Percentiles rank a stretch among this genome's conserved stretches.
Conservation (phyloP, 2,888 invertebrate species). For the Dascillus cervinus region DNA sequence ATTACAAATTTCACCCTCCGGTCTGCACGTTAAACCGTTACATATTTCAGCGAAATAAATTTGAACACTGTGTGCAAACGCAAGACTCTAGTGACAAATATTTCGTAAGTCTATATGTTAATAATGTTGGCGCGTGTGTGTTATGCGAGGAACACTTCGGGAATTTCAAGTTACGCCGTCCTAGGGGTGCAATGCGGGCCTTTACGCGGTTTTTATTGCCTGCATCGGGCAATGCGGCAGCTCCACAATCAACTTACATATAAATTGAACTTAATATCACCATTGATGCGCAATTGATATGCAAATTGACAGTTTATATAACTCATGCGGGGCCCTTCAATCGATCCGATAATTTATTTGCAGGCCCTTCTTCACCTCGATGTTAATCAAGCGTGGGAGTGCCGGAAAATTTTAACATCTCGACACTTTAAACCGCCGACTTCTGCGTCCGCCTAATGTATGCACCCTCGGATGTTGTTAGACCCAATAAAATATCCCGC, state of each 20-base stretch:
- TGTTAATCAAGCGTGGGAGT: no score
- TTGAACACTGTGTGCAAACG: slow-evolving; percentile 7
- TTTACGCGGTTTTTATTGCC: slow-evolving; percentile 10
- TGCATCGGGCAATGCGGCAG: slow-evolving; percentile 12
- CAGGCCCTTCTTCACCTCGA: no score
- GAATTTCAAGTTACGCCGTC: slow-evolving; percentile 12
- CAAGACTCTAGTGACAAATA: slow-evolving; percentile 9
- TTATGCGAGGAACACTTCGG: slow-evolving; percentile 10
- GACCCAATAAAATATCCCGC: no score
- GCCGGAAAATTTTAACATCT: no score
- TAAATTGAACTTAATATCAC: slow-evolving; percentile 7
- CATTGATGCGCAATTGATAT: neutral
- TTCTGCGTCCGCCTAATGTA: no score
- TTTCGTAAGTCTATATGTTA: slow-evolving; percentile 10
- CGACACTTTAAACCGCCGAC: no score
- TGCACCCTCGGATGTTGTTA: no score
- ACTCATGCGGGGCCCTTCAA: no score
- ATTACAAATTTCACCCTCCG: neutral
- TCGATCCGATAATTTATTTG: no score
- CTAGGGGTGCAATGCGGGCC: slow-evolving; percentile 10
- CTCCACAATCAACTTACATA: slow-evolving; percentile 12
- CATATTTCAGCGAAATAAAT: slow-evolving; percentile 12
- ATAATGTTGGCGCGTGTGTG: slow-evolving; percentile 9
- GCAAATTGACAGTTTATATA: neutral
- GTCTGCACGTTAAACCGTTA: slow-evolving; percentile 1